Conservation (phyloP, 2,888 invertebrate species). For the Incurvaria masculella region DNA sequence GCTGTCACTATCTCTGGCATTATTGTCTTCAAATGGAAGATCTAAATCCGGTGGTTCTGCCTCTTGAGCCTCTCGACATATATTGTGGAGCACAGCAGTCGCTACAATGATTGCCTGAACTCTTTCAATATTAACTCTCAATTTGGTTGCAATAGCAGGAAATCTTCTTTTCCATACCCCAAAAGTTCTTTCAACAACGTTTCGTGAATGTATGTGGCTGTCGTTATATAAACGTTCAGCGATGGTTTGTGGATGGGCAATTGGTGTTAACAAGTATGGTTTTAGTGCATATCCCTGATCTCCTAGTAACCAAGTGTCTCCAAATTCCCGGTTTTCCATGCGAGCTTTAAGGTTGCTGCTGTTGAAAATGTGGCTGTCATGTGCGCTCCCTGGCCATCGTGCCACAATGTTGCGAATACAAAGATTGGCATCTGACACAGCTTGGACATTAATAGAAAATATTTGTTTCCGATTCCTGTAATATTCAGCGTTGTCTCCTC, state of each 20-base stretch:
- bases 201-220: no score
- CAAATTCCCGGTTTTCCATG: conserved; percentile 3
- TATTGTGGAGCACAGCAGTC: background rate
- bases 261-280: no score
- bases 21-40: no score
- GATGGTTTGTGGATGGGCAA: no score
- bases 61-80: conserved; percentile 5
- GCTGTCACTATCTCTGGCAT: conserved; percentile 3
- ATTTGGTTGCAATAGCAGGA: no score
- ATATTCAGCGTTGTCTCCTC: conserved; percentile 7
- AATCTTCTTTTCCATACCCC: no score
- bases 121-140: no score
- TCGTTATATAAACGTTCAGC: no score
- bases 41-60: conserved; percentile 7
- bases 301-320: background rate
- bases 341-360: background rate
- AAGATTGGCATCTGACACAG: conserved; percentile 14
- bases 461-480: conserved; percentile 12
- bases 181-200: no score
- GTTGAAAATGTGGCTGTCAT: conserved; percentile 10
- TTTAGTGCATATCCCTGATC: no score
- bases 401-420: conserved; percentile 15
- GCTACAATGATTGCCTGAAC: no score
- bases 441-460: conserved; percentile 15
- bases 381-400: conserved; percentile 15